Conservation (phyloP, 2,888 invertebrate species). For the Rhodophaea formosa region DNA sequence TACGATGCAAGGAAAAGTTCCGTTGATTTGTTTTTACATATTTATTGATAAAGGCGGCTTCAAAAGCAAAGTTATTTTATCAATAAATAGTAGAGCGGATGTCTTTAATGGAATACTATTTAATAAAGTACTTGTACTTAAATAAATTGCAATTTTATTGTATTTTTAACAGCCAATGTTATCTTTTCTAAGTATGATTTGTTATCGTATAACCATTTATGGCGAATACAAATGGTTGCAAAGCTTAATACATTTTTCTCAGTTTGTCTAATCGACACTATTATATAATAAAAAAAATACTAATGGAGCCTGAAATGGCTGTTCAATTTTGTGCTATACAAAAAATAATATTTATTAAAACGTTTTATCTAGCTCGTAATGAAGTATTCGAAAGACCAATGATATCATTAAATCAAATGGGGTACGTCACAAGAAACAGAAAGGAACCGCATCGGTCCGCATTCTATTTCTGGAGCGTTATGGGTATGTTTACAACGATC, state of each 20-base stretch:
- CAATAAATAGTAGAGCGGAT: not conserved
- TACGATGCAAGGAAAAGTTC: too few relatives aligned
- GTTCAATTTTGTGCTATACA: too few relatives aligned
- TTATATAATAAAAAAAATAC: too few relatives aligned
- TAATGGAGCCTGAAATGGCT: too few relatives aligned
- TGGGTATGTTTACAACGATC: slow-evolving; percentile 14
- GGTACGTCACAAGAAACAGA: slow-evolving; percentile 6
- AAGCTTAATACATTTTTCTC: not conserved
- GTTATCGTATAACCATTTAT: not conserved
- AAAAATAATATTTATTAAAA: too few relatives aligned
- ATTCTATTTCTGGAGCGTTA: slow-evolving; percentile 15
- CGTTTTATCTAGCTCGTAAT: not conserved
- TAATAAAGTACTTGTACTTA: too few relatives aligned
- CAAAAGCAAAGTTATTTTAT: too few relatives aligned
- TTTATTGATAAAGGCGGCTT: too few relatives aligned
- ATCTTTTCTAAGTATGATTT: not conserved
- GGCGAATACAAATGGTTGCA: not conserved
- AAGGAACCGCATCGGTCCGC: not conserved
- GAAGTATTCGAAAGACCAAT: not conserved
- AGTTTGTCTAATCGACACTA: too few relatives aligned
- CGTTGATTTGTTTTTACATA: too few relatives aligned
- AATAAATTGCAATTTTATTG: not conserved
- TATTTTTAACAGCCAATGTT: not conserved
- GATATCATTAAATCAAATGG: not conserved
- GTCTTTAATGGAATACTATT: not conserved